Base-by-base conservation (phyloP, 2,113 vertebrate genomes). In the Ctenomys sociabilis region DNA sequence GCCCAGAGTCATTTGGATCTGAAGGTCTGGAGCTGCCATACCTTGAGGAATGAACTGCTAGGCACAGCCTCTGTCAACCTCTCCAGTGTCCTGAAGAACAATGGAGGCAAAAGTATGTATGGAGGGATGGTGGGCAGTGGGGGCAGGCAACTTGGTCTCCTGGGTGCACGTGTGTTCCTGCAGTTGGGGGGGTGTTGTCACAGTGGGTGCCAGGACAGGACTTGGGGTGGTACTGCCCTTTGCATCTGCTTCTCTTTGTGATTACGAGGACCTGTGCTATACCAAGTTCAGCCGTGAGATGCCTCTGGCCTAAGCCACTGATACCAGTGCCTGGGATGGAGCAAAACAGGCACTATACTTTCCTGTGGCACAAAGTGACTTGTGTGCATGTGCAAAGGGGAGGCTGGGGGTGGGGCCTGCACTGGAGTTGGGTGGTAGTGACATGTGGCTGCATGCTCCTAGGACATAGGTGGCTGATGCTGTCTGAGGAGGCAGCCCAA, bases 1-100 rank as follows among this genome's bases (percentile, higher is more conserved):
- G 99, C 99, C 92, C 99, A 99, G 98, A 99, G 99, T 97, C 98
- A 98, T 81, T 97, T 99, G 98, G 99, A 99, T 43, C 98, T 99
- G 97, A 99, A 99, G 98, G 98, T 99, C 96, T 99, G 99, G 99
- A 99, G 99, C 98, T 99, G 99, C 97, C 99, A 99, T 97, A 99
- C 99, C 24, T 98, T 99, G 98, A 98, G 99, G 97, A 99, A 99
- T 85, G 99, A 99, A 97, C 98, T 99, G 32, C 98, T 99, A 96
- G 99, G 99, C 91, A 98, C 98, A 0, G 99, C 99, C 24, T 99
- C 99, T 5, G 96, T 99, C 93, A 99, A 99, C 98, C 99, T 99
- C 12, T 97, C 99, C 97, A 99, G 98, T 93, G 98, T 98, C 4
- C 98, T 99, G 95, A 99, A 99, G 95, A 99, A 99, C 91, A 98